Evolutionary conservation across 2,797 vertebrate genomes (phyloP), one percentile per base, ranked within the genome.

Genomic region (Sternarchorhynchus goeldii): DNA sequence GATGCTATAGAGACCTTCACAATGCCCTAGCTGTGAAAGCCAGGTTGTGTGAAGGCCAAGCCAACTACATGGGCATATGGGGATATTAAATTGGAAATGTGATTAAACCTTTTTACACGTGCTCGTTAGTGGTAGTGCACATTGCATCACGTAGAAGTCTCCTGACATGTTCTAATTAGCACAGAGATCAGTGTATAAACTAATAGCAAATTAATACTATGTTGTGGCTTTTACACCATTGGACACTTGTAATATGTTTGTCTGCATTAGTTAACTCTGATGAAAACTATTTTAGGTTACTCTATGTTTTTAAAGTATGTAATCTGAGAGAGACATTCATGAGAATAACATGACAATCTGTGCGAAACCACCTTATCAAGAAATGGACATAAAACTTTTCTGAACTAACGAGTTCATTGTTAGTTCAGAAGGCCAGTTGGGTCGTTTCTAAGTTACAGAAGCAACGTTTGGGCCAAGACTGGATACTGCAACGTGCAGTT

Each of bases 81-180:
- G 75, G 41, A 70, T 66, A 81, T 81, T 81, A 59, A 60, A 77
- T 67, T 64, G 77, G 79, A 81, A 81, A 67, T 73, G 79, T 76
- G 73, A 81, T 82, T 80, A 79, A 80, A 78, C 56, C 62, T 10
- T 71, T 29, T 34, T 65, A 57, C 69, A 77, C 73, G 34, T 78
- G 82, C 60, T 56, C 80, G 69, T 74, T 78, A 80, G 78, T 85
- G 82, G 74, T 68, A 77, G 55, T 62, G 80, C 76, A 78, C 79
- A 64, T 80, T 18, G 75, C 70, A 76, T 34, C 75, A 68, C 74
- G 74, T 81, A 75, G 70, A 83, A 56, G 69, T 59, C 66, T 83
- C 56, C 75, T 39, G 76, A 70, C 64, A 41, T 75, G 20, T 36
- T 73, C 41, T 80, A 82, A 76, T 82, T 72, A 59, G 55, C 69